Conservation (phyloP, 2,113 vertebrate genomes). For the Smithornis capensis region DNA sequence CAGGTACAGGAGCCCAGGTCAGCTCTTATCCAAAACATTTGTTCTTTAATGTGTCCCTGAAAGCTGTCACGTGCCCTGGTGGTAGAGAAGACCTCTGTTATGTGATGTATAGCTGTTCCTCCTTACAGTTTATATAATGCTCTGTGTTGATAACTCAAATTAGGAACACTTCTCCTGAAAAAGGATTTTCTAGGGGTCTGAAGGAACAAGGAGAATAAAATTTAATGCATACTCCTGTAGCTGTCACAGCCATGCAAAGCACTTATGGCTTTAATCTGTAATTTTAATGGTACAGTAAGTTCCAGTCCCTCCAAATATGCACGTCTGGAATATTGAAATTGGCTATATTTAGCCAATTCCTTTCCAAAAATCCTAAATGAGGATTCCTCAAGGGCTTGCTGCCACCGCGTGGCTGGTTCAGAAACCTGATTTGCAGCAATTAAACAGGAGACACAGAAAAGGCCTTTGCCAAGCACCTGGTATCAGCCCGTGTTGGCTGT, state of each 20-base stretch:
- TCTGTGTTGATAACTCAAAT: background rate
- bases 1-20: accelerated
- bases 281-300: background rate
- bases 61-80: accelerated
- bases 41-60: background rate
- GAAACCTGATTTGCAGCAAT: background rate
- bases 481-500: background rate
- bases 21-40: accelerated
- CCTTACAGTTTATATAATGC: background rate
- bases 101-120: background rate
- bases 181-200: background rate
- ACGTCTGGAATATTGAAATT: background rate
- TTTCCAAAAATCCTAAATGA: background rate
- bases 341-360: background rate
- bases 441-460: background rate
- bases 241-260: background rate
- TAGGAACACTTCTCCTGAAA: background rate
- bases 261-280: background rate
- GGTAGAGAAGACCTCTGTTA: background rate
- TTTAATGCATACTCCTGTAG: background rate
- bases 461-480: too few species aligned
- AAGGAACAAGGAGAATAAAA: background rate
- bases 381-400: slow-evolving; percentile 49
- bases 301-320: background rate
- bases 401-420: slow-evolving; percentile 64